Evolutionary conservation across 2,113 vertebrate genomes (phyloP).

Genomic region (Clarias gariepinus): DNA sequence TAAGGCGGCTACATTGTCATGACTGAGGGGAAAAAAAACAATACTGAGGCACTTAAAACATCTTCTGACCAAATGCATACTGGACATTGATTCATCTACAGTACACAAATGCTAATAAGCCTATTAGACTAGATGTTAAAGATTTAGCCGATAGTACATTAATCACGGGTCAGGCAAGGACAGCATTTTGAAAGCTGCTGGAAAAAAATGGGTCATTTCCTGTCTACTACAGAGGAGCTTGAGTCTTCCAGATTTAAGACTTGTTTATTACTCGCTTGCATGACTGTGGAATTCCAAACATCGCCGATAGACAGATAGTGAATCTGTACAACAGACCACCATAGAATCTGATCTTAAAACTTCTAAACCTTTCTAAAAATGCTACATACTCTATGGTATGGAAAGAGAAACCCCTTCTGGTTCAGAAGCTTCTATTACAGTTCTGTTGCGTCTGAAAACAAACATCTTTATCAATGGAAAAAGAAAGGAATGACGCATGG

Average conservation of each 20-base stretch:
- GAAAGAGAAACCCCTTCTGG: constrained; percentile 17
- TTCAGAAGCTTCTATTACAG: constrained; percentile 26
- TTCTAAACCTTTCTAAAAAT: too few relatives aligned
- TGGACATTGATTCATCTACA: neutral
- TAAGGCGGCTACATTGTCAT: neutral
- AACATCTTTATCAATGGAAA: neutral
- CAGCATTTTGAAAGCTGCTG: constrained; percentile 2
- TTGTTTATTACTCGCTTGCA: neutral
- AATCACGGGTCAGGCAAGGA: neutral
- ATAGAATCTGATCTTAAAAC: constrained; percentile 23
- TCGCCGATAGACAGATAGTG: neutral
- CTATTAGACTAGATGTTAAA: neutral
- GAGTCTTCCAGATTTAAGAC: neutral
- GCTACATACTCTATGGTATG: neutral
- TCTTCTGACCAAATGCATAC: neutral
- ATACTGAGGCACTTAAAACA: neutral
- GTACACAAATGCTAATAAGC: neutral
- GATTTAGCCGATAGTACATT: neutral
- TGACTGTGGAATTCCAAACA: neutral
- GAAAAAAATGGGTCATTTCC: neutral
- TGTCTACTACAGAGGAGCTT: neutral
- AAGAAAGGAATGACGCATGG: constrained; percentile 13
- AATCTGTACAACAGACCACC: constrained; percentile 33
- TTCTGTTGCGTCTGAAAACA: constrained; percentile 21
- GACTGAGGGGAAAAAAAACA: neutral